Evolutionary conservation across 2,797 vertebrate species (phyloP), one percentile per base, ranked within the genome.

Genomic region (Huso huso): DNA sequence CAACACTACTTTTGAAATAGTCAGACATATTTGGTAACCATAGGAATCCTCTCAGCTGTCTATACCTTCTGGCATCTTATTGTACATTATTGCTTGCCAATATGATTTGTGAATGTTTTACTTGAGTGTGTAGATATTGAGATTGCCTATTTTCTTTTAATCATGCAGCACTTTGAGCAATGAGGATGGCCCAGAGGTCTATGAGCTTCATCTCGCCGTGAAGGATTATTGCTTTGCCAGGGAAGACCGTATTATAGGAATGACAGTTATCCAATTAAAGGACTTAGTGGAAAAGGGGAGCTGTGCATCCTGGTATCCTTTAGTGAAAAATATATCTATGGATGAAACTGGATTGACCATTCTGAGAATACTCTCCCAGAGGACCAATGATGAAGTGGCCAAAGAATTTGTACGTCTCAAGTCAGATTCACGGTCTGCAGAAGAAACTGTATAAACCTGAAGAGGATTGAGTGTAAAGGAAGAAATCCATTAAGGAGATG

Each of bases 201-300:
- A 96, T 6, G 97, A 99, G 74, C 91, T 99, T 62, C 96, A 99
- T 74, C 76, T 99, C 48, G 94, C 94, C 0, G 95, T 98, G 69
- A 99, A 99, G 79, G 97, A 99, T 83, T 99, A 99, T 84, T 99
- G 97, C 89, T 99, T 99, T 11, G 97, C 97, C 10, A 88, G 97
- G 0, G 96, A 99, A 76, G 97, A 99, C 73, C 92, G 93, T 57
- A 48, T 97, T 63, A 86, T 99, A 0, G 97, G 97, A 67, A 92
- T 98, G 93, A 90, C 94, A 0, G 95, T 99, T 37, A 92, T 99
- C 76, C 95, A 92, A 82, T 90, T 99, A 64, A 83, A 86, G 23
- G 88, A 82, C 76, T 82, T 97, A 64, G 86, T 81, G 0, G 95
- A 96, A 66, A 90, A 87, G 68, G 93, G 91, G n/a, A 86, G 92